phyloP scores from a whole-genome alignment of 2,888 invertebrate genomes.

The Meteorus cinctellus region DNA sequence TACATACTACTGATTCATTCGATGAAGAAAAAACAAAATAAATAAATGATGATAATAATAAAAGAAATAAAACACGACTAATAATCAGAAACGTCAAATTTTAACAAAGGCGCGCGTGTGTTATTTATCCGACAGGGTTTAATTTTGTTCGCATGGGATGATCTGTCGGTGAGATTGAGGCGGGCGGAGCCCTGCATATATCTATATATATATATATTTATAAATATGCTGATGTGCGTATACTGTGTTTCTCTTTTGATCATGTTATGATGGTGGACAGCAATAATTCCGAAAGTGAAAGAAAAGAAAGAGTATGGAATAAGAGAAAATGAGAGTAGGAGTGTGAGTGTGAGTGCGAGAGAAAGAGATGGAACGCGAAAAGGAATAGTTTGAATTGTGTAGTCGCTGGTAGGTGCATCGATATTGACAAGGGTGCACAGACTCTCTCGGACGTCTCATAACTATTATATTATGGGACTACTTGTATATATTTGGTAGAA shows the following conservation, averaged over 20 bases:
- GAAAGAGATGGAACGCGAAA: neutral
- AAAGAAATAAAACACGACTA: slow-evolving; percentile 35
- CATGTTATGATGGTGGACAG: slow-evolving; percentile 15
- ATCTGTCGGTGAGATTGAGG: slow-evolving; percentile 56
- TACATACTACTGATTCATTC: too few relatives aligned
- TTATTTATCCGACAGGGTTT: slow-evolving; percentile 73
- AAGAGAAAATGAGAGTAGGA: neutral
- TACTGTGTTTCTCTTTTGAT: slow-evolving; percentile 21
- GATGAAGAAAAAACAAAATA: neutral
- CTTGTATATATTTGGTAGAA: slow-evolving; percentile 16
- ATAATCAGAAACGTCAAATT: slow-evolving; percentile 70
- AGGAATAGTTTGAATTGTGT: slow-evolving; percentile 42
- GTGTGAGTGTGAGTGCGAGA: slow-evolving; percentile 32
- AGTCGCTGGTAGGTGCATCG: slow-evolving; percentile 66
- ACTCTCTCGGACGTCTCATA: slow-evolving; percentile 38
- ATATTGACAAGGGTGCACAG: slow-evolving; percentile 72
- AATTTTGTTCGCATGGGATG: slow-evolving; percentile 70
- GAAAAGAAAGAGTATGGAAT: neutral
- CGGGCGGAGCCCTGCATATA: neutral
- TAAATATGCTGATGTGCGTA: too few relatives aligned
- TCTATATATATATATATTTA: slow-evolving; percentile 8
- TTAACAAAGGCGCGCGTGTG: slow-evolving; percentile 66
- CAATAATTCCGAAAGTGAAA: neutral
- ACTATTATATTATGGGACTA: slow-evolving; percentile 4
- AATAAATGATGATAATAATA: neutral